Conservation (phyloP, 2,888 invertebrate species). For the Drosophila leonis region DNA sequence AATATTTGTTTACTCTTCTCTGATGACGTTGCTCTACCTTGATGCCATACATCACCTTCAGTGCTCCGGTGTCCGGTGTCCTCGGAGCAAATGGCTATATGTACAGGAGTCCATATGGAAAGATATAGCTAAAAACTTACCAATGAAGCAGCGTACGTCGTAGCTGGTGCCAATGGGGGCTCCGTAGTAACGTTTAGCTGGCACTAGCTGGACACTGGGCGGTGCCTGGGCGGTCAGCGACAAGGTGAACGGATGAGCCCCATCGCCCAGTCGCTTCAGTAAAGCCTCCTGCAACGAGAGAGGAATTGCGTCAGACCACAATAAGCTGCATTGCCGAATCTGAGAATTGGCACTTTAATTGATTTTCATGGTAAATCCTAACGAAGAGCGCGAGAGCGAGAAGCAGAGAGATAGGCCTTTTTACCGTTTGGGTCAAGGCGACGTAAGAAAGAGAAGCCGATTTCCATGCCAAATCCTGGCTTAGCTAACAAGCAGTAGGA, state of each 20-base stretch:
- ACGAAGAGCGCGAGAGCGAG: not conserved
- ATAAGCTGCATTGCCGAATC: slow-evolving; percentile 4
- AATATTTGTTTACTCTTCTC: not conserved
- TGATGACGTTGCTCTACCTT: not conserved
- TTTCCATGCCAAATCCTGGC: not conserved
- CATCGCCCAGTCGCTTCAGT: slow-evolving; percentile 91
- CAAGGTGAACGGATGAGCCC: slow-evolving; percentile 93
- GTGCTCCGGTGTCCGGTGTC: not conserved
- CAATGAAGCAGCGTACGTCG: slow-evolving; percentile 94
- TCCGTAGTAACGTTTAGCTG: slow-evolving; percentile 95
- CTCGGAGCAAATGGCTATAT: slow-evolving; percentile 3
- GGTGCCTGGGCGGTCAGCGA: slow-evolving; percentile 93
- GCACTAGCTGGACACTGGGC: slow-evolving; percentile 95
- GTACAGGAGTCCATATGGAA: slow-evolving; percentile 2
- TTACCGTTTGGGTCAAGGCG: not conserved
- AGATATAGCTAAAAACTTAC: slow-evolving; percentile 87
- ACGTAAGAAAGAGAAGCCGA: not conserved
- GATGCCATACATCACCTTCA: slow-evolving; percentile 17
- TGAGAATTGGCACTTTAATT: slow-evolving; percentile 47
- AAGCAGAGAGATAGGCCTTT: not conserved
- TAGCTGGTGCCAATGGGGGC: slow-evolving; percentile 97
- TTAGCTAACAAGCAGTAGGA: not conserved
- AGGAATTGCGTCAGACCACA: slow-evolving; percentile 2
- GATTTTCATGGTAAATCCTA: slow-evolving; percentile 17
- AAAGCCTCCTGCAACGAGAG: slow-evolving; percentile 90